Percentiles rank a stretch among this genome's conserved stretches.
These are phyloP conservation scores for Melanerpes formicivorus DNA, from an alignment of 2,113 vertebrate species.

Conservation along the genomic window DNA sequence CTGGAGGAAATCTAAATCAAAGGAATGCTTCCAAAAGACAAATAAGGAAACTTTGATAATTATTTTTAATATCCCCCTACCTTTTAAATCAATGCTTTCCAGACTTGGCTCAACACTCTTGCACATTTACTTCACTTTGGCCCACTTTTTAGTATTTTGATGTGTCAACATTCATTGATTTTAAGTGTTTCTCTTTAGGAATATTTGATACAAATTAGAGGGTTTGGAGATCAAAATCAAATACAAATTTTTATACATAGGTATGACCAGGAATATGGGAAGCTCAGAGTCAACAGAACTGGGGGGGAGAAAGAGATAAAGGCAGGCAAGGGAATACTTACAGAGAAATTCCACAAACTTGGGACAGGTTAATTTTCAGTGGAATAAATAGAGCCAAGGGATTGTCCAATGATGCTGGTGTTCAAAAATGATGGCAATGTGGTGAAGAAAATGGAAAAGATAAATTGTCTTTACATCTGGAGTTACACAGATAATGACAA, in stretches of 20 bases:
- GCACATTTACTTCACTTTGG: slow-evolving; percentile 46
- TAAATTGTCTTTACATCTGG: background rate
- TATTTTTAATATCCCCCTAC: background rate
- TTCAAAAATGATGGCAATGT: background rate
- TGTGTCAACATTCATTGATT: slow-evolving; percentile 25
- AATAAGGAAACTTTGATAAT: background rate
- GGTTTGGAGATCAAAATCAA: slow-evolving; percentile 28
- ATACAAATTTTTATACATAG: background rate
- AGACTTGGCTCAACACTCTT: slow-evolving; percentile 7
- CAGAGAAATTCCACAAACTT: background rate
- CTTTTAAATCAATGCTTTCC: slow-evolving; percentile 45
- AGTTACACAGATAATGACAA: background rate
- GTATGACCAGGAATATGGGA: background rate
- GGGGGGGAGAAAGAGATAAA: background rate
- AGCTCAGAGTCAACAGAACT: background rate
- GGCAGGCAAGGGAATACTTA: background rate
- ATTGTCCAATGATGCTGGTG: background rate
- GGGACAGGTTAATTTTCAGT: background rate
- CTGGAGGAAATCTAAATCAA: background rate
- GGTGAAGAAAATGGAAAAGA: background rate
- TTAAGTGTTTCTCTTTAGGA: slow-evolving; percentile 27
- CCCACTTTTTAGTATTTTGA: background rate
- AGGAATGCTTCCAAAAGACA: background rate
- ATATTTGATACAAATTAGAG: slow-evolving; percentile 44
- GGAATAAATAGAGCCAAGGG: background rate